Evolutionary conservation across 2,888 invertebrate species (phyloP), one percentile per base, ranked within the genome.

Genomic region (Podotricha telesiphe): DNA sequence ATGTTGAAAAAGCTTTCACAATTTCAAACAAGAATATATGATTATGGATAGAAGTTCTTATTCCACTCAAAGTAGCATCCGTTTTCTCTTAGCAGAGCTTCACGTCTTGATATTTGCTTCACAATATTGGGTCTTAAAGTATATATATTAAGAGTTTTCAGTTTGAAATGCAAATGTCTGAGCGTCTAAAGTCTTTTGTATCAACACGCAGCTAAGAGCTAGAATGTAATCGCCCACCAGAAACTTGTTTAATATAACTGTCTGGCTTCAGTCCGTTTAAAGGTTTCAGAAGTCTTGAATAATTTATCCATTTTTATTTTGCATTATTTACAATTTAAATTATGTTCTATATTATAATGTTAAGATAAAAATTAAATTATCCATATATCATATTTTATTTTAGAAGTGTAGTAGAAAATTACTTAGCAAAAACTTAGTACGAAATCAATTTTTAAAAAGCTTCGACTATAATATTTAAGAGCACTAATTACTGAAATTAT

Each of bases 21-120:
- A 86, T 87, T 86, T 81, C 77, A 80, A 83, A 84, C 85, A 82
- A 83, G 85, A 83, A 83, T 83, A 79, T 82, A 83, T 78, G 88
- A 86, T 82, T 86, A 86, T 86, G 84, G 87, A 89, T 88, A 86
- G 87, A 86, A 88, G 88, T 90, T 91, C 87, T 89, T 91, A 91
- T 89, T 88, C 84, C 86, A 87, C 82, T 91, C 88, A 91, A 90
- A 90, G 91, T 88, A 90, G 89, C 91, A 89, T 87, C 86, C 84
- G 86, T 86, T 88, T 86, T 89, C 85, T 88, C 84, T 88, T 85
- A 88, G 87, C 91, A 89, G 83, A 82, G 90, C 84, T 91, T 91
- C 86, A 79, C 80, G 80, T 72, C 50, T 68, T 63, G 17, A 10
- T 17, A 76, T 74, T 77, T 51, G 70, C 69, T 72, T 65, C 42